These are phyloP conservation scores for Vimba vimba DNA, from an alignment of 2,113 vertebrate genomes.

Conservation along the genomic window DNA sequence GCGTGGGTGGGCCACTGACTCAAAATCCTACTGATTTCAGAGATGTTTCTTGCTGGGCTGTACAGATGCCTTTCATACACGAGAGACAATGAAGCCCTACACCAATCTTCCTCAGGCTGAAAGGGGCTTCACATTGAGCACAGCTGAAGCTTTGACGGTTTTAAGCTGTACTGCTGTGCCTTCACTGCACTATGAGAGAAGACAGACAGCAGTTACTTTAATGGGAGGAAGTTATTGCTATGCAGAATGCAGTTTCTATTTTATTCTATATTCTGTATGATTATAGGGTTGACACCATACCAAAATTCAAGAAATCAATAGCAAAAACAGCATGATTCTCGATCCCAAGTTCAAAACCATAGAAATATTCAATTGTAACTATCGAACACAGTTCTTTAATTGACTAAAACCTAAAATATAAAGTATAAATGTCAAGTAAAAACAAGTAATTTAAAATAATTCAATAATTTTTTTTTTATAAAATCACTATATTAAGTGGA, in stretches of 20 bases:
- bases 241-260: neutral
- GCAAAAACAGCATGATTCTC: neutral
- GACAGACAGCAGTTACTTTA: constrained; percentile 23
- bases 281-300: neutral
- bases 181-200: neutral
- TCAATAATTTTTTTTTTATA: too few species aligned
- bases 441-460: too few species aligned
- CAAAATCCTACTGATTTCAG: constrained; percentile 52
- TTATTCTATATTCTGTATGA: neutral
- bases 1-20: constrained; percentile 45
- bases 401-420: neutral
- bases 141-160: constrained; percentile 20
- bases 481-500: too few species aligned
- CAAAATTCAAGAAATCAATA: neutral
- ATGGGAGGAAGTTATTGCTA: neutral
- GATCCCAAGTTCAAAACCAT: neutral
- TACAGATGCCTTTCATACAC: constrained; percentile 23
- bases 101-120: constrained; percentile 46
- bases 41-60: constrained; percentile 46
- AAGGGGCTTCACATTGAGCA: constrained; percentile 20
- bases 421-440: too few species aligned
- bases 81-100: constrained; percentile 54
- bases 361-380: neutral
- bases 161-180: constrained; percentile 13
- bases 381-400: neutral